Conservation (phyloP, 2,113 vertebrate genomes). For the Myxocyprinus asiaticus region DNA sequence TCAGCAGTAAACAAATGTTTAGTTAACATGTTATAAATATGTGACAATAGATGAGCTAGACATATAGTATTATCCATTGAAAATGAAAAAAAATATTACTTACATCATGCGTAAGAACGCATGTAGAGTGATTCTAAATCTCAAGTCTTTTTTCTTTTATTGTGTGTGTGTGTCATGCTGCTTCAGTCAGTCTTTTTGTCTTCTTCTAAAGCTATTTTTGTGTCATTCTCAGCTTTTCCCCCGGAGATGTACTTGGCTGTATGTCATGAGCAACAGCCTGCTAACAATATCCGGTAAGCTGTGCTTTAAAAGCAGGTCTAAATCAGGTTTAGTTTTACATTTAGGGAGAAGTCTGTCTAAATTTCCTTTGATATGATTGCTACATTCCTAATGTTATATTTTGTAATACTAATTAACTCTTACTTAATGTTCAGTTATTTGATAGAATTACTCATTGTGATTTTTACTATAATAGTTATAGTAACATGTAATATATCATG, state of each 20-base stretch:
- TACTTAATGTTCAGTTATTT: not conserved
- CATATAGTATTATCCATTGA: too few species aligned
- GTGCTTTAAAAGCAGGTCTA: not conserved
- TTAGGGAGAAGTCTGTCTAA: not conserved
- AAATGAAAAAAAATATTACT: too few species aligned
- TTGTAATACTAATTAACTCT: not conserved
- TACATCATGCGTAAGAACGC: too few species aligned
- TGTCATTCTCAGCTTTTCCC: conserved; percentile 83
- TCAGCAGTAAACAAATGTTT: not conserved
- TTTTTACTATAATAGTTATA: too few species aligned
- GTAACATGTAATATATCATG: not conserved
- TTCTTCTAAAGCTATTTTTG: conserved; percentile 28
- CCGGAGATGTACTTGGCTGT: conserved; percentile 93
- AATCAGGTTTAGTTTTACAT: conserved; percentile 9
- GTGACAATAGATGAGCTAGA: too few species aligned
- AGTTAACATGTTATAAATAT: too few species aligned
- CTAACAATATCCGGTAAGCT: conserved; percentile 93
- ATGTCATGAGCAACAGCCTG: conserved; percentile 96
- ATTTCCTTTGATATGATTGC: not conserved
- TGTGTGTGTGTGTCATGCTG: not conserved
- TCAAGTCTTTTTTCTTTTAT: too few species aligned
- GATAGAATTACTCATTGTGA: too few species aligned
- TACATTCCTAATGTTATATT: not conserved
- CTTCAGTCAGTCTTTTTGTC: not conserved
- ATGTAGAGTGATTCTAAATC: too few species aligned